A percentile compares a stretch with the other conserved stretches of the same genome.
phyloP scores from a whole-genome alignment of 2,888 invertebrate genomes.

The Tipula unca region DNA sequence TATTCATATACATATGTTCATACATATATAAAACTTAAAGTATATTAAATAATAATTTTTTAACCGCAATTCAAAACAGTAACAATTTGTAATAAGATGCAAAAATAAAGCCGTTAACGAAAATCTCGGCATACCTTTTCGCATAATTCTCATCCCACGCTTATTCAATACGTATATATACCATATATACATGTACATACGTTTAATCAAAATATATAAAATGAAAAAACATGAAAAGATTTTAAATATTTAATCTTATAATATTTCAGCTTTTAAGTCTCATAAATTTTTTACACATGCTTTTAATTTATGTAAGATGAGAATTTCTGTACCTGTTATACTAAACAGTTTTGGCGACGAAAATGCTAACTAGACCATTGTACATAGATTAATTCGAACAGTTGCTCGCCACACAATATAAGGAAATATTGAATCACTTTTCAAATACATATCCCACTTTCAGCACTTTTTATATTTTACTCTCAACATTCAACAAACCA shows the following conservation, averaged over 20 bases:
- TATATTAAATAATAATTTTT: neutral
- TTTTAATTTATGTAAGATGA: neutral
- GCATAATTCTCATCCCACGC: neutral
- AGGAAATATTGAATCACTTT: too few species aligned
- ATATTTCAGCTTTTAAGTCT: neutral
- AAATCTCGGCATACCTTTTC: neutral
- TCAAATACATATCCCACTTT: too few species aligned
- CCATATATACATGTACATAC: too few species aligned
- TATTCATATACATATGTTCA: neutral
- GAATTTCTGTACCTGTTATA: neutral
- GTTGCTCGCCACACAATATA: too few species aligned
- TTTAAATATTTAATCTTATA: neutral
- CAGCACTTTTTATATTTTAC: neutral
- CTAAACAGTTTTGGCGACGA: neutral
- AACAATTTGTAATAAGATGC: neutral
- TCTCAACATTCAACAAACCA: neutral
- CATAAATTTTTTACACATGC: neutral
- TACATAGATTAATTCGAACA: too few species aligned
- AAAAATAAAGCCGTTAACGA: neutral
- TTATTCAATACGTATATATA: neutral
- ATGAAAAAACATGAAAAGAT: neutral
- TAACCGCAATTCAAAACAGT: neutral
- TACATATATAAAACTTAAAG: neutral
- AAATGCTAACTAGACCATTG: too few species aligned
- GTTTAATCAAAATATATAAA: neutral